Evolutionary conservation across 2,113 vertebrate genomes (phyloP).

Genomic region (Hypanus sabinus): DNA sequence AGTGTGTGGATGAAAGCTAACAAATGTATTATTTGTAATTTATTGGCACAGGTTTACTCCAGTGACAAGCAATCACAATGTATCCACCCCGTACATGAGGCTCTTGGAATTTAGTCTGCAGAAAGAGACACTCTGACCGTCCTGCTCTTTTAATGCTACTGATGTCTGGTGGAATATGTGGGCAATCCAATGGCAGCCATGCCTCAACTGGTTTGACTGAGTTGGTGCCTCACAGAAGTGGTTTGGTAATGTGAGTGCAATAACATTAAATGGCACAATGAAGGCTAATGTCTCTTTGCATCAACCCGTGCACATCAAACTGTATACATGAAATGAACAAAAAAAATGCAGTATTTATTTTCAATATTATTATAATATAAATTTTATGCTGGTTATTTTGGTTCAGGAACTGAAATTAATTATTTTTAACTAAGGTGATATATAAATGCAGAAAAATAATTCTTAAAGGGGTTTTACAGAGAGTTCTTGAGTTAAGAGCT

Average conservation of each 20-base stretch:
- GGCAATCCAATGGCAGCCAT: not conserved
- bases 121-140: conserved; percentile 40
- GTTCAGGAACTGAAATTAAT: not conserved
- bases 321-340: not conserved
- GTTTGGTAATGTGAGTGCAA: not conserved
- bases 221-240: not conserved
- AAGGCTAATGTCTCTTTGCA: not conserved
- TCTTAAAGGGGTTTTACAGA: not conserved
- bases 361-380: not conserved
- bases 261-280: not conserved
- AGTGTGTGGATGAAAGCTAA: not conserved
- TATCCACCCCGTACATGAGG: conserved; percentile 73
- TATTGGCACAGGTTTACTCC: not conserved
- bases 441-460: not conserved
- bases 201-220: not conserved
- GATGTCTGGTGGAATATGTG: not conserved
- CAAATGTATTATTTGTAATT: not conserved
- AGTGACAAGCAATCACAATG: conserved; percentile 42
- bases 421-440: not conserved
- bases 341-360: conserved; percentile 13
- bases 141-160: conserved; percentile 1
- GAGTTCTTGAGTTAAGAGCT: not conserved
- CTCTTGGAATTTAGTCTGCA: conserved; percentile 72
- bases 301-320: not conserved
- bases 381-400: not conserved